Evolutionary conservation across 2,797 vertebrate species (phyloP).

Genomic region (Sebastes nivosus): DNA sequence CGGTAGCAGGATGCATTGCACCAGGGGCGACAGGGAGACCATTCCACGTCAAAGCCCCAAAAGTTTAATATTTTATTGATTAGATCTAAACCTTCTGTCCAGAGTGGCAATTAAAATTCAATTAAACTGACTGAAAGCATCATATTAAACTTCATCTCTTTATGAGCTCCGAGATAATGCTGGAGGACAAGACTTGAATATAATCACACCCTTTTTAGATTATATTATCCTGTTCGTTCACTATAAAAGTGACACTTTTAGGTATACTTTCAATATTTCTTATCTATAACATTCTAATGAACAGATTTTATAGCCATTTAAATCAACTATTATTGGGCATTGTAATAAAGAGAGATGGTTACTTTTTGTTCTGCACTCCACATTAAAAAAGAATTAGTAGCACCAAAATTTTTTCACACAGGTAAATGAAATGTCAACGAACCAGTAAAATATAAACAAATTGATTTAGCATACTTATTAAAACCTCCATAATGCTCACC

Average conservation of each 20-base stretch:
- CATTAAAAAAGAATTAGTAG: conserved; percentile 85
- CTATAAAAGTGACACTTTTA: conserved; percentile 99
- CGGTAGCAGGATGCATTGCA: conserved; percentile 73
- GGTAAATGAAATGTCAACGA: conserved; percentile 45
- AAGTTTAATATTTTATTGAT: conserved; percentile 99
- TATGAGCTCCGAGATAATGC: conserved; percentile 99
- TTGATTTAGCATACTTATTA: background rate
- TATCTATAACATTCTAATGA: conserved; percentile 99
- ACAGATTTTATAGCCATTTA: conserved; percentile 98
- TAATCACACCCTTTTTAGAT: conserved; percentile 99
- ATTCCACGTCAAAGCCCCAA: conserved; percentile 90
- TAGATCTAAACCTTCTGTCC: conserved; percentile 99
- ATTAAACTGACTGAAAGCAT: conserved; percentile 99
- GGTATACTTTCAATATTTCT: conserved; percentile 99
- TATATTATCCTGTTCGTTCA: conserved; percentile 98
- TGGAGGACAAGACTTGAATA: conserved; percentile 99
- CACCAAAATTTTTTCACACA: conserved; percentile 23
- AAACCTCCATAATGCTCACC: conserved; percentile 1
- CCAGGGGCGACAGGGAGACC: conserved; percentile 72
- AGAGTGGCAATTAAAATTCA: conserved; percentile 99
- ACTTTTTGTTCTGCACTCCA: conserved; percentile 90
- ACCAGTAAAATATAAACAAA: conserved; percentile 14
- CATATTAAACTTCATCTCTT: conserved; percentile 99
- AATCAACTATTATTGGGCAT: conserved; percentile 98
- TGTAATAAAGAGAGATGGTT: conserved; percentile 94